These are phyloP conservation scores for Dromaius novaehollandiae DNA, from an alignment of 2,113 vertebrate species.

Conservation along the genomic window DNA sequence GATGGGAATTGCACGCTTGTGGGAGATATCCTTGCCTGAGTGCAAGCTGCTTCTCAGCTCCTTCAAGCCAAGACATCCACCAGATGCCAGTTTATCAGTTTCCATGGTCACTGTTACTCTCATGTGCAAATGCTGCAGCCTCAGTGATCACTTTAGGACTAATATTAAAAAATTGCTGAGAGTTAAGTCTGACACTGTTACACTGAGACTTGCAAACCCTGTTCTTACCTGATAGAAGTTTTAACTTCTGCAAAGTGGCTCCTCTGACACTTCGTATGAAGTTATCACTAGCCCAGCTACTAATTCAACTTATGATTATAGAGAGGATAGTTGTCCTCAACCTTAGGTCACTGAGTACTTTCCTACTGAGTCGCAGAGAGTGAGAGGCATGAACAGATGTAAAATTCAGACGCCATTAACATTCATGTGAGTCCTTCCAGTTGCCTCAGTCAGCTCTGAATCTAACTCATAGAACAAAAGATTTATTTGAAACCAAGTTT, in stretches of 20 bases:
- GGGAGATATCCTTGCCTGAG: not conserved
- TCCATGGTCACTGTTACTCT: constrained; percentile 41
- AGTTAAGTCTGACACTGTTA: not conserved
- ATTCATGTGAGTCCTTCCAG: not conserved
- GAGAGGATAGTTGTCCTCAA: not conserved
- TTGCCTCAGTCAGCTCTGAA: not conserved
- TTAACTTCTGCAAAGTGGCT: not conserved
- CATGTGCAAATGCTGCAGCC: constrained; percentile 39
- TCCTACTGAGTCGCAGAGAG: not conserved
- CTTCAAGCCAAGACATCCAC: not conserved
- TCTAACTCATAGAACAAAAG: not conserved
- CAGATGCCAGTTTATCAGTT: constrained; percentile 39
- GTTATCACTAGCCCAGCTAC: not conserved
- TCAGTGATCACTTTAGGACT: constrained; percentile 24
- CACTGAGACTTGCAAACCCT: not conserved
- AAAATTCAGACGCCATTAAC: not conserved
- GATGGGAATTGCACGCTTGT: not conserved
- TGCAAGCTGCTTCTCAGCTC: not conserved
- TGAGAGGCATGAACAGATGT: not conserved
- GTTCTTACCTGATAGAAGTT: not conserved
- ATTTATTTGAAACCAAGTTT: not conserved
- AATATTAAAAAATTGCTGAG: not conserved
- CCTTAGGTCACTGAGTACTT: not conserved
- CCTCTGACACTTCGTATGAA: accelerated
- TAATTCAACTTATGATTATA: accelerated